Evolutionary conservation across 2,888 invertebrate species (phyloP).

Genomic region (Eugnorisma glareosa): DNA sequence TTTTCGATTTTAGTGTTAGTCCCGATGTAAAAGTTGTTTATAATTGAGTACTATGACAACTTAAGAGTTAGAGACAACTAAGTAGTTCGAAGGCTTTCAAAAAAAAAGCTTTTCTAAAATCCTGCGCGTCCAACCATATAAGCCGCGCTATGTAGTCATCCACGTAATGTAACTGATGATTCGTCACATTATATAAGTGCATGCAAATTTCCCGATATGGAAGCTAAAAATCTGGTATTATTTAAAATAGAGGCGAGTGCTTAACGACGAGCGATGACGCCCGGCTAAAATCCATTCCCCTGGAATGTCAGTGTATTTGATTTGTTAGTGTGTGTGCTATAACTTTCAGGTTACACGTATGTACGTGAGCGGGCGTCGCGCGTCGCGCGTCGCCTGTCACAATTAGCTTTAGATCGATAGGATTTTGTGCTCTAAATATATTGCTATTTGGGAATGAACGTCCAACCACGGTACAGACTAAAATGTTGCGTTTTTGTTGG

Average conservation of each 20-base stretch:
- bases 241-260: neutral
- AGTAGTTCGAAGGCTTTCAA: too few species aligned
- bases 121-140: neutral
- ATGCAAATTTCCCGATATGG: neutral
- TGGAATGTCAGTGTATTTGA: neutral
- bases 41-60: too few species aligned
- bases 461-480: neutral
- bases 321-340: neutral
- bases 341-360: neutral
- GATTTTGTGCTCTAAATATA: neutral
- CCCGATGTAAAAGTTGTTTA: too few species aligned
- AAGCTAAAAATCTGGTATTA: neutral
- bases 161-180: neutral
- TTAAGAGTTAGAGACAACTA: too few species aligned
- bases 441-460: neutral
- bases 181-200: neutral
- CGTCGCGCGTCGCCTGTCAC: neutral
- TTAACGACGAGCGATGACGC: conserved; percentile 11
- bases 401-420: conserved; percentile 16
- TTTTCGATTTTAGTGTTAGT: too few species aligned
- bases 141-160: neutral
- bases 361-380: neutral
- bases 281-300: neutral
- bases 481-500: neutral
- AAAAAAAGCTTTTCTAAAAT: neutral